Percentiles rank a stretch among this genome's conserved stretches.
phyloP scores from a whole-genome alignment of 2,888 invertebrate species.

The Nebria salina region DNA sequence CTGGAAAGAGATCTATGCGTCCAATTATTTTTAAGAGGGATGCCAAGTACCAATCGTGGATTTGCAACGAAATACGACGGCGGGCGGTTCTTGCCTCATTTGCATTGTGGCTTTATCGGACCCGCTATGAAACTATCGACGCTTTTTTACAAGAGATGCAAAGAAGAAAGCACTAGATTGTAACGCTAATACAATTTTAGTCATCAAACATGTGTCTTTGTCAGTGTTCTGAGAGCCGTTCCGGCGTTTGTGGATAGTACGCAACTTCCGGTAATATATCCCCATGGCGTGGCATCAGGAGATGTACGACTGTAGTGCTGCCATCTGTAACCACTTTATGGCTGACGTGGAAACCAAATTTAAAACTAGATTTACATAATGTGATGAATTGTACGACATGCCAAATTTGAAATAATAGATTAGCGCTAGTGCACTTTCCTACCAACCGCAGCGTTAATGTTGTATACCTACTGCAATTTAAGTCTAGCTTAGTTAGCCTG shows the following conservation, averaged over 20 bases:
- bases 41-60: constrained; percentile 1
- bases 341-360: constrained; percentile 34
- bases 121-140: too few relatives aligned
- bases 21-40: constrained; percentile 28
- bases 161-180: too few relatives aligned
- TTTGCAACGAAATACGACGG: neutral
- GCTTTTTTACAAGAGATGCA: too few relatives aligned
- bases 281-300: neutral
- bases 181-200: too few relatives aligned
- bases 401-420: constrained; percentile 45
- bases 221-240: neutral
- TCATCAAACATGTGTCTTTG: neutral
- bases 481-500: too few relatives aligned
- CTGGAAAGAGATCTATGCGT: constrained; percentile 11
- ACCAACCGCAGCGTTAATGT: too few relatives aligned
- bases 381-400: constrained; percentile 42
- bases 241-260: neutral
- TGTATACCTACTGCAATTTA: too few relatives aligned
- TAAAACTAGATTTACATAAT: constrained; percentile 42
- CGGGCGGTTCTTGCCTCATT: too few relatives aligned
- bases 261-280: constrained; percentile 20
- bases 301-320: constrained; percentile 19
- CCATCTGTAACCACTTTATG: constrained; percentile 27
- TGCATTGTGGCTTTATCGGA: too few relatives aligned
- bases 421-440: neutral